A percentile compares a stretch with the other conserved stretches of the same genome.
Evolutionary conservation across 2,888 invertebrate genomes (phyloP).

Genomic region (Acrobasis consociella): DNA sequence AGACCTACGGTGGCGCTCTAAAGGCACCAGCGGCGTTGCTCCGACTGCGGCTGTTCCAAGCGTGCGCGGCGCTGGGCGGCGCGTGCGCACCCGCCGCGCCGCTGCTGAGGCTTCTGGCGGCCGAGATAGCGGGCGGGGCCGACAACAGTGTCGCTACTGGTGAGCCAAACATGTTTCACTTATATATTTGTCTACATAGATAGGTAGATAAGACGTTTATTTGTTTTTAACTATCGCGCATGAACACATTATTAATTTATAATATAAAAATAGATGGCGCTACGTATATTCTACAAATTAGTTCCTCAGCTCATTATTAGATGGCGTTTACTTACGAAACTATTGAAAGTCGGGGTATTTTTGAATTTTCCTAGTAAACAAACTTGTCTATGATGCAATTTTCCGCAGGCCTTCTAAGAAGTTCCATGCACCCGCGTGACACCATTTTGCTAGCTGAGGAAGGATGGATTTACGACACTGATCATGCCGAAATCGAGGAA

Average conservation of each 20-base stretch:
- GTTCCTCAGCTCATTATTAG: too few relatives aligned
- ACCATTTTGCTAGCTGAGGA: conserved; percentile 94
- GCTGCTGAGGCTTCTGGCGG: conserved; percentile 93
- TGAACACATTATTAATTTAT: too few relatives aligned
- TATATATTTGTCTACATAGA: too few relatives aligned
- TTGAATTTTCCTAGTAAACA: too few relatives aligned
- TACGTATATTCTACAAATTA: too few relatives aligned
- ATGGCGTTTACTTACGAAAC: too few relatives aligned
- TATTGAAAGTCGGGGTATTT: too few relatives aligned
- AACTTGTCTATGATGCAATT: too few relatives aligned
- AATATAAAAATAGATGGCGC: too few relatives aligned
- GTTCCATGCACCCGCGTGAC: conserved; percentile 72
- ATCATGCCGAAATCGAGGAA: conserved; percentile 98
- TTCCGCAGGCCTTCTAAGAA: conserved; percentile 60
- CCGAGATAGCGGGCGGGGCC: conserved; percentile 96
- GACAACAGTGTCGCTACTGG: conserved; percentile 89
- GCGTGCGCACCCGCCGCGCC: conserved; percentile 85
- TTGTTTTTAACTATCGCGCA: too few relatives aligned
- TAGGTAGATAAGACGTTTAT: too few relatives aligned
- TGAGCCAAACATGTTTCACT: conserved; percentile 28
- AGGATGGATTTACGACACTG: conserved; percentile 96
- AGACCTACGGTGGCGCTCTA: conserved; percentile 94
- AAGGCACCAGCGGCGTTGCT: conserved; percentile 98
- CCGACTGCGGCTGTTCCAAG: conserved; percentile 95
- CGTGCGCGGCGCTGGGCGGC: conserved; percentile 69